Percentiles rank a stretch among this genome's conserved stretches.
Conservation (phyloP, 2,113 vertebrate species). For the Hepsetus odoe region DNA sequence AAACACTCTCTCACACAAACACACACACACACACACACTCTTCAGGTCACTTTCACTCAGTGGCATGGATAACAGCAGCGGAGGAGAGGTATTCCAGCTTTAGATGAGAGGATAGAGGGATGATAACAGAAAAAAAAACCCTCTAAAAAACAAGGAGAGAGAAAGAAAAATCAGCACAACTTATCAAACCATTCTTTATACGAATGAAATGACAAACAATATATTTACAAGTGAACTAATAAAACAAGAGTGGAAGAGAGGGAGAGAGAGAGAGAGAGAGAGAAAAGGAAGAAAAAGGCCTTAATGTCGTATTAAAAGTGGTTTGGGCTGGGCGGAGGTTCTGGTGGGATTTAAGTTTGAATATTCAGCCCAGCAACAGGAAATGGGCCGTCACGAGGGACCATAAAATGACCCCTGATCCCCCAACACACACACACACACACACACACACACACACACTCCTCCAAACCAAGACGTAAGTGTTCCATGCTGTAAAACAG, state of each 20-base stretch:
- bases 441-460: not conserved
- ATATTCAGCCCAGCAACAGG: conserved; percentile 11
- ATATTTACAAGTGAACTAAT: not conserved
- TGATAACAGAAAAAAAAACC: not conserved
- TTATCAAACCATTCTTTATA: not conserved
- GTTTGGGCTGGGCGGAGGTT: not conserved
- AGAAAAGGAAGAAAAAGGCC: not conserved
- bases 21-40: not conserved
- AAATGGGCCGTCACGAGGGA: conserved; percentile 13
- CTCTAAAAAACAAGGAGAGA: conserved; percentile 1
- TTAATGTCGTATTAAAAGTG: not conserved
- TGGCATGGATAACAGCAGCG: not conserved
- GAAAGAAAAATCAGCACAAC: not conserved
- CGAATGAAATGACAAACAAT: no score
- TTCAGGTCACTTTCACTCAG: not conserved
- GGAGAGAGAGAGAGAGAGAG: not conserved
- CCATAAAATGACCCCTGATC: not conserved
- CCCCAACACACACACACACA: not conserved
- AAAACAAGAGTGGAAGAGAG: not conserved
- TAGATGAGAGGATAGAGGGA: not conserved
- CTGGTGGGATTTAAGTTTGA: not conserved
- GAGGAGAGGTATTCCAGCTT: not conserved
- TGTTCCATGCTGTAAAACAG: no score
- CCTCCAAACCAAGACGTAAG: not conserved
- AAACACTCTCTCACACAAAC: not conserved